Base-by-base conservation (phyloP, 2,888 invertebrate species). In the Julus scanicus region DNA sequence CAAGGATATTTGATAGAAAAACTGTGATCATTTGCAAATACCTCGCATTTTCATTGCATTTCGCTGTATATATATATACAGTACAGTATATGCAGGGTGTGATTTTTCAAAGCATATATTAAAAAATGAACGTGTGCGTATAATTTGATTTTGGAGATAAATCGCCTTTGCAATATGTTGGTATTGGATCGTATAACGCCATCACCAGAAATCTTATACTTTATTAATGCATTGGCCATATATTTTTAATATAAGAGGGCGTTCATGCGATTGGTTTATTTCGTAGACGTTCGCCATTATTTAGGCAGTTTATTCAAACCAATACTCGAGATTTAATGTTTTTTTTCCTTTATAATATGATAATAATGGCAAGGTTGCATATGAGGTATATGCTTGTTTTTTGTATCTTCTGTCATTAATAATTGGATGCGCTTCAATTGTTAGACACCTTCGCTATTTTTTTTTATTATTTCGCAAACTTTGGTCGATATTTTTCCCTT, bases 361-460 rank as follows among this genome's bases (percentile, higher is more conserved):
- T 71, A 6, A 29, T 71, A 17, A 15, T n/a, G n/a, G n/a, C 13
- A 17, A 71, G 71, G 29, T 20, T 29, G 2, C 20, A 6, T 2
- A 4, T 29, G 8, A 5, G 29, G 71, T 17, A 71, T 71, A 29
- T 71, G 8, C 4, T 29, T 71, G 11, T 71, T 71, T 29, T 15
- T 9, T 15, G 15, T 29, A 29, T 29, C 2, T 29, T 0, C 29
- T 71, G 71, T 71, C 71, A 71, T 71, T 71, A 71, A 71, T 71
- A 71, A 71, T 71, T 71, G 71, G 71, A 71, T 29, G 71, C 71
- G 71, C 71, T 71, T 71, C 71, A 71, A 71, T 29, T 71, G 71
- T 71, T 71, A 71, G 29, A 71, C 71, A 71, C 71, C 71, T 71
- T 71, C n/a, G 71, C 71, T 4, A 71, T 71, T 71, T 71, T 71